Conservation (phyloP, 92 coral and sea anemone species). For the Galaxea fascicularis region DNA sequence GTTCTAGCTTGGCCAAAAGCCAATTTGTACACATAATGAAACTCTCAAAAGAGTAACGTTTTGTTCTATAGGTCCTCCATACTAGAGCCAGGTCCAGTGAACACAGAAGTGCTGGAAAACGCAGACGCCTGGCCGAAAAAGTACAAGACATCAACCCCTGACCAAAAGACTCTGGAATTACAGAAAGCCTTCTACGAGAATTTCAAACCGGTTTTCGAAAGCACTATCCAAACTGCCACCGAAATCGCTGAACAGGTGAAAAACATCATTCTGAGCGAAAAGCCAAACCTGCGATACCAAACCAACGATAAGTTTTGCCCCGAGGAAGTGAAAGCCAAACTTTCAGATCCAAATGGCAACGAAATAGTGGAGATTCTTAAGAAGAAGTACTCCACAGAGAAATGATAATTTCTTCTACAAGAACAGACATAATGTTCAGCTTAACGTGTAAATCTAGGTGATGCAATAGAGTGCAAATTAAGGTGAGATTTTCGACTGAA, state of each 20-base stretch:
- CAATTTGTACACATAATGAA: neutral
- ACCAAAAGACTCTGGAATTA: constrained; percentile 11
- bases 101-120: constrained; percentile 16
- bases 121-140: neutral
- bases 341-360: constrained; percentile 58
- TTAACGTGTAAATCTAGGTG: too few species aligned
- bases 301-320: constrained; percentile 55
- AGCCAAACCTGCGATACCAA: constrained; percentile 71
- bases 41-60: neutral
- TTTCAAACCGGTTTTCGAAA: too few species aligned
- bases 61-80: constrained; percentile 14
- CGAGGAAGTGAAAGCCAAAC: constrained; percentile 51
- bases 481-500: too few species aligned
- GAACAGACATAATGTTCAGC: too few species aligned
- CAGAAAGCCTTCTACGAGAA: neutral
- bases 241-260: constrained; percentile 67
- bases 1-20: neutral
- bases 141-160: neutral
- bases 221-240: neutral
- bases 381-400: constrained; percentile 7
- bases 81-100: constrained; percentile 83
- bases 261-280: constrained; percentile 65
- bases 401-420: constrained; percentile 58
- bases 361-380: constrained; percentile 26
- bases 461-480: too few species aligned